A percentile compares a stretch with the other conserved stretches of the same genome.
Evolutionary conservation across 2,797 vertebrate species (phyloP).

Genomic region (Betta splendens): DNA sequence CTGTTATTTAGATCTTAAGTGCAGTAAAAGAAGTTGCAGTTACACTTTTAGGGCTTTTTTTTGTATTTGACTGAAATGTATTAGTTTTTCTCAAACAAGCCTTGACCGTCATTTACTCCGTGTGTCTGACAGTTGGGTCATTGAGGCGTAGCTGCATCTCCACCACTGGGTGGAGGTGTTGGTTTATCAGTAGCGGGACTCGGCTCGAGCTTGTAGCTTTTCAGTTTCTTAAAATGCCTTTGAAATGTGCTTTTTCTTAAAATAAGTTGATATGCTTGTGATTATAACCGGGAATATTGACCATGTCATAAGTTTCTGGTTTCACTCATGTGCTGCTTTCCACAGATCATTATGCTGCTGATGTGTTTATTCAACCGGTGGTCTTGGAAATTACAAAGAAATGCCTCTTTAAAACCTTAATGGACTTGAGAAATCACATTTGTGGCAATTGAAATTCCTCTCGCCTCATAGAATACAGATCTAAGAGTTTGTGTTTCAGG

Average conservation of each 20-base stretch:
- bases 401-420: too few relatives aligned
- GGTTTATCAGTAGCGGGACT: not conserved
- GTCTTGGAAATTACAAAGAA: not conserved
- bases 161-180: slow-evolving; percentile 40
- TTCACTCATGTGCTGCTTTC: too few relatives aligned
- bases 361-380: not conserved
- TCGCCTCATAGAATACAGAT: slow-evolving; percentile 2
- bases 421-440: too few relatives aligned
- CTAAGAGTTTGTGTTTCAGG: not conserved
- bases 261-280: not conserved
- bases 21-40: not conserved
- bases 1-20: slow-evolving; percentile 2
- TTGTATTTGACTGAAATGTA: not conserved
- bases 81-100: not conserved
- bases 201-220: not conserved
- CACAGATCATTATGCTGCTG: not conserved
- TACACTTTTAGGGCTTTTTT: not conserved
- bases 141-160: not conserved
- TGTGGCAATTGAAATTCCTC: slow-evolving; percentile 9
- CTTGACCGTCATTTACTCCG: too few relatives aligned
- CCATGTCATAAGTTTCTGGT: too few relatives aligned
- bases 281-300: not conserved
- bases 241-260: not conserved
- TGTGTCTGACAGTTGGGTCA: not conserved
- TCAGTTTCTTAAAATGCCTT: not conserved